Evolutionary conservation across 2,888 invertebrate species (phyloP).

Genomic region (Alcis repandata): DNA sequence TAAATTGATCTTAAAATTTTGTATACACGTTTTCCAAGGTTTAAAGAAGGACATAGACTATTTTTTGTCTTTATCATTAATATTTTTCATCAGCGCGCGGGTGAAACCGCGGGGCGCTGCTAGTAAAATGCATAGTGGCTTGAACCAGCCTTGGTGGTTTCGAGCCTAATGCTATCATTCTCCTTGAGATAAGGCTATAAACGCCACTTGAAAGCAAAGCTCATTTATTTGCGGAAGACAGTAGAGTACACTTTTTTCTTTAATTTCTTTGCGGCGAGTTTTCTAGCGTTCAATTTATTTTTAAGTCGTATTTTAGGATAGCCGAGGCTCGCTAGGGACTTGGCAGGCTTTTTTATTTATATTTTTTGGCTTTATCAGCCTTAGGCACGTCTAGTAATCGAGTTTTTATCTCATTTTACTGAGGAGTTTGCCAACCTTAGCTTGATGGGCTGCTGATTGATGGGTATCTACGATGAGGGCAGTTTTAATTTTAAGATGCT

Average conservation of each 20-base stretch:
- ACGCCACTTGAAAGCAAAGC: conserved; percentile 78
- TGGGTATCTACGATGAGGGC: background rate
- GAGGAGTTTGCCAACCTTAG: background rate
- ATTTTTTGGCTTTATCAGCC: conserved; percentile 14
- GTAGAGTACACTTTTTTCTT: conserved; percentile 69
- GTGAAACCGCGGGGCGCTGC: no score
- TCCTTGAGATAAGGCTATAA: conserved; percentile 80
- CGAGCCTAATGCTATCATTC: conserved; percentile 71
- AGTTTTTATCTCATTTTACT: conserved; percentile 3
- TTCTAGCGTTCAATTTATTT: conserved; percentile 66
- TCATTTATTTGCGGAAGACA: conserved; percentile 76
- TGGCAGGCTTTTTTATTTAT: conserved; percentile 25
- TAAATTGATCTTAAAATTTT: no score
- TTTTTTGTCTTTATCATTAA: no score
- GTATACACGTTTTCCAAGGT: no score
- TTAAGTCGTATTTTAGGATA: conserved; percentile 53
- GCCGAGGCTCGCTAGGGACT: conserved; percentile 41
- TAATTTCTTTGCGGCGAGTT: conserved; percentile 64
- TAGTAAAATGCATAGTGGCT: no score
- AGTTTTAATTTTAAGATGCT: background rate
- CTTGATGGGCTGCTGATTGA: background rate
- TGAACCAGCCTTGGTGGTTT: conserved; percentile 53
- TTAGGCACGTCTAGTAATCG: background rate
- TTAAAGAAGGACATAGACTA: no score
- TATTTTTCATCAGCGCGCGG: no score